These are phyloP conservation scores for Capra hircus DNA, from an alignment of 2,113 vertebrate species.

Conservation along the genomic window DNA sequence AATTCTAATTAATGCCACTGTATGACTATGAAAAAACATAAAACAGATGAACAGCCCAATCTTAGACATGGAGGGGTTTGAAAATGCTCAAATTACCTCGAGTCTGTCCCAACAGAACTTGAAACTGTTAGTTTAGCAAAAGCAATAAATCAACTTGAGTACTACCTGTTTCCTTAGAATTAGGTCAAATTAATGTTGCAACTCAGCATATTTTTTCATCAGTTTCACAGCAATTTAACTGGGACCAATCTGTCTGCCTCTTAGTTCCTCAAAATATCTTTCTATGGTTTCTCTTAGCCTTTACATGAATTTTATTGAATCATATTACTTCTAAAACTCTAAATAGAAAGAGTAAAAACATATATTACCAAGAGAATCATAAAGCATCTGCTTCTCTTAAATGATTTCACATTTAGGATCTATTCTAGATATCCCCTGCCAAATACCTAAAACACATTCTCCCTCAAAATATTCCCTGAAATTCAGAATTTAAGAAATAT, in stretches of 20 bases:
- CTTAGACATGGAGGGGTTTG: background rate
- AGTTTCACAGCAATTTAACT: background rate
- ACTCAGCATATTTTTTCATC: background rate
- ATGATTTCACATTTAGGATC: background rate
- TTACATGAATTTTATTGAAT: conserved; percentile 1
- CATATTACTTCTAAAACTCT: background rate
- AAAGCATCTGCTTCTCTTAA: conserved; percentile 6
- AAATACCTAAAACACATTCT: background rate
- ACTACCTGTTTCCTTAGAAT: background rate
- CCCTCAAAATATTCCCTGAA: background rate
- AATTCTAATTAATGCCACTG: background rate
- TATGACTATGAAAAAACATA: background rate
- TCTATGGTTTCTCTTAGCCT: background rate
- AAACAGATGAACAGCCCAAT: background rate
- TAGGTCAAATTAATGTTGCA: background rate
- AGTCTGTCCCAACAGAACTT: background rate
- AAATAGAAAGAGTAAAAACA: background rate
- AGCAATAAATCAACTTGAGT: background rate
- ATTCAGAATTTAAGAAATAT: background rate
- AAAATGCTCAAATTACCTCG: background rate
- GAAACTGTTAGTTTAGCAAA: background rate
- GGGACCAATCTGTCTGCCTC: background rate
- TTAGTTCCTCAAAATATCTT: background rate
- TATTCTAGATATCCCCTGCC: background rate
- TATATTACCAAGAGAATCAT: background rate